Base-by-base conservation (phyloP, 92 coral and sea anemone genomes). In the Paramuricea clavata region DNA sequence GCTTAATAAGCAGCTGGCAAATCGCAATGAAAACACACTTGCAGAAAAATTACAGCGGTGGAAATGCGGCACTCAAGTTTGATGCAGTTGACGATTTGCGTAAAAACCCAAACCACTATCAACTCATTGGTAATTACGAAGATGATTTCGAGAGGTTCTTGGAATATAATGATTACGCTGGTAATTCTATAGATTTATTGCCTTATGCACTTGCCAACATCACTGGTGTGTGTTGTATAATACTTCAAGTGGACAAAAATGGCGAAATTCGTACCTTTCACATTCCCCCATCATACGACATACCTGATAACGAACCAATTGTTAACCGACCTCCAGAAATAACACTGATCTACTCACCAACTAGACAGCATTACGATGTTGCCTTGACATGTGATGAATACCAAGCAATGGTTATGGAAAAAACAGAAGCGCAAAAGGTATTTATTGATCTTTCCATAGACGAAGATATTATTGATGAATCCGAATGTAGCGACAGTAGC, bases 151-250 rank as follows among this genome's bases (percentile, higher is more conserved):
- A 60, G 28, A 60, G 68, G 68, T 60, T 60, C 28, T 60, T 60
- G 68, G 23, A 60, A 21, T 7, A 17, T 60, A 28, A 60, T 60
- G 68, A 60, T 19, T 60, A 60, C 23, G 68, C 68, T 60, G 68
- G 68, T 60, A 60, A 60, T 60, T 60, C 31, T 17, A 60, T 60
- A 60, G 68, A 28, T 12, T 26, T 65, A 31, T 65, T 65, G 72
- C 72, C 72, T 26, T 65, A 65, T 31, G 72, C 72, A 31, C 72
- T 28, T 65, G 36, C 72, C 23, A 65, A 65, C 72, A 31, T 65
- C 36, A 65, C 39, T 26, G 72, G 72, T 26, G 72, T 65, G 72
- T 26, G 72, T 65, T 31, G 72, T 31, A 19, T 65, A 26, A 65
- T 65, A 65, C 72, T 65, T 11, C 72, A 65, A 26, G 19, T 26